Percentiles rank a stretch among this genome's conserved stretches.
phyloP scores from a whole-genome alignment of 2,888 invertebrate genomes.

The Caenorhabditis macrosperma region DNA sequence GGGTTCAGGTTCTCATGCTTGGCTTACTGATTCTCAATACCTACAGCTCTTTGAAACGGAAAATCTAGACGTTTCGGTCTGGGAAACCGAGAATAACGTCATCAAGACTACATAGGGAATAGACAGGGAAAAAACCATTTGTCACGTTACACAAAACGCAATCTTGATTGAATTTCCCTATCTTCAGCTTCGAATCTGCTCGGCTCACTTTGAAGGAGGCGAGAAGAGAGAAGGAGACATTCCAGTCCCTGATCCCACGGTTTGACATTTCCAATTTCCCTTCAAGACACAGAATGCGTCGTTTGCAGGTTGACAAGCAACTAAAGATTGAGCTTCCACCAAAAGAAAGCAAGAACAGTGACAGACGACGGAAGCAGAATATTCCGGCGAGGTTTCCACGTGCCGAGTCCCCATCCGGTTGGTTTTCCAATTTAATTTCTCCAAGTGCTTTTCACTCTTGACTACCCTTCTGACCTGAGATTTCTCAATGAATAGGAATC shows the following conservation, averaged over 20 bases:
- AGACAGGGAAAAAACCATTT: not conserved
- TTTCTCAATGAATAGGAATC: not conserved
- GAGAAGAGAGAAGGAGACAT: slow-evolving; percentile 81
- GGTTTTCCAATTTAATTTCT: slow-evolving; percentile 6
- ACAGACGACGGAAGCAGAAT: slow-evolving; percentile 63
- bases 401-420: slow-evolving; percentile 53
- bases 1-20: slow-evolving; percentile 28
- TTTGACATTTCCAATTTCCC: slow-evolving; percentile 40
- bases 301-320: slow-evolving; percentile 79
- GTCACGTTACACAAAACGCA: not conserved
- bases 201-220: slow-evolving; percentile 81
- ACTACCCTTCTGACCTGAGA: not conserved
- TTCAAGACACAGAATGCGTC: too few species aligned
- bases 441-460: not conserved
- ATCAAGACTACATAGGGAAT: not conserved
- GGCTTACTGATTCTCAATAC: slow-evolving; percentile 21
- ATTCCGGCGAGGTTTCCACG: slow-evolving; percentile 52
- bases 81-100: slow-evolving; percentile 10
- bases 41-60: not conserved
- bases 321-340: slow-evolving; percentile 80
- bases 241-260: slow-evolving; percentile 81
- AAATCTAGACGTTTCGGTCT: too few species aligned
- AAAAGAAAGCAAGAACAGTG: slow-evolving; percentile 78
- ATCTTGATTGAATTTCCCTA: slow-evolving; percentile 12
- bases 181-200: slow-evolving; percentile 81